These are phyloP conservation scores for Sisor rabdophorus DNA, from an alignment of 2,113 vertebrate species.

Conservation along the genomic window DNA sequence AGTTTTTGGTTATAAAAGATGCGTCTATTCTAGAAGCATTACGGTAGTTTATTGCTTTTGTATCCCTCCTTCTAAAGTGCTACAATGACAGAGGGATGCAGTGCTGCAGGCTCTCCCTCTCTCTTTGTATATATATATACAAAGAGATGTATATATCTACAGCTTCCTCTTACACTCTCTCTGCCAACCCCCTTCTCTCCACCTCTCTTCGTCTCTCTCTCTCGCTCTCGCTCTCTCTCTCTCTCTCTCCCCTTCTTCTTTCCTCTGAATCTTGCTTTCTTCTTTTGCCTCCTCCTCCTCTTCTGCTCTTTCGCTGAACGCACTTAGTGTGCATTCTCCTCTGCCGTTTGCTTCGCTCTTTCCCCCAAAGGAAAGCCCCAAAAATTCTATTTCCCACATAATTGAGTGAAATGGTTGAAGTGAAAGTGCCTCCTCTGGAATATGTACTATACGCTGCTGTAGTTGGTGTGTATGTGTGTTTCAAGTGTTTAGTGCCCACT, in stretches of 20 bases:
- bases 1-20: background rate
- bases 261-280: background rate
- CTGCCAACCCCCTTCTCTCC: background rate
- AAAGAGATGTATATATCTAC: slow-evolving; percentile 23
- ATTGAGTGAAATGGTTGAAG: slow-evolving; percentile 36
- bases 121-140: too few relatives aligned
- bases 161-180: slow-evolving; percentile 10
- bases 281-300: slow-evolving; percentile 30
- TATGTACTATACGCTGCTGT: slow-evolving; percentile 2
- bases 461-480: slow-evolving; percentile 6
- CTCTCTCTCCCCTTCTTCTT: slow-evolving; percentile 7
- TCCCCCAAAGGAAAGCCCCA: slow-evolving; percentile 6
- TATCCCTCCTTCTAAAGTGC: slow-evolving; percentile 18
- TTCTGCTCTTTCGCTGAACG: slow-evolving; percentile 1
- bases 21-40: slow-evolving; percentile 31
- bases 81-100: slow-evolving; percentile 35
- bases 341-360: background rate
- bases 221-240: too few relatives aligned
- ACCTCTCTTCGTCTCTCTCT: too few relatives aligned
- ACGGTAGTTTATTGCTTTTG: slow-evolving; percentile 28
- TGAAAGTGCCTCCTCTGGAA: slow-evolving; percentile 7
- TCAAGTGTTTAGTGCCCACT: background rate
- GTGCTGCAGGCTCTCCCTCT: slow-evolving; percentile 49
- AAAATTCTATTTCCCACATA: slow-evolving; percentile 29
- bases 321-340: too few relatives aligned